Percentiles rank a stretch among this genome's conserved stretches.
These are phyloP conservation scores for Scyliorhinus canicula DNA, from an alignment of 2,797 vertebrate genomes.

Conservation along the genomic window DNA sequence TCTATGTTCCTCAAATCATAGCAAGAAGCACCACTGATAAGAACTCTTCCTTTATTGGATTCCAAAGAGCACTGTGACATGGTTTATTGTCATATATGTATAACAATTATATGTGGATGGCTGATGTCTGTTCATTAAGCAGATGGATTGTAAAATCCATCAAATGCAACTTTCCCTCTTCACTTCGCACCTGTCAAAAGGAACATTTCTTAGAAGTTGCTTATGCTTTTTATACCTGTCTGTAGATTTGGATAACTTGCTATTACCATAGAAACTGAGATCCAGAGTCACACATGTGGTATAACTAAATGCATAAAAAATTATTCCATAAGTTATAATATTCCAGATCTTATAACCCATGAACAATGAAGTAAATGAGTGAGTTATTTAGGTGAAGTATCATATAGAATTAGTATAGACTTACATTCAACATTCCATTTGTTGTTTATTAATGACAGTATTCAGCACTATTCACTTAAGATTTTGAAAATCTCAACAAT, in stretches of 20 bases:
- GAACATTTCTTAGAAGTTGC: background rate
- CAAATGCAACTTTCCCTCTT: background rate
- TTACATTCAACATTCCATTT: background rate
- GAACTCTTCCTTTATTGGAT: background rate
- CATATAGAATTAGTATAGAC: background rate
- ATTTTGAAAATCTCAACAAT: background rate
- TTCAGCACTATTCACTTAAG: background rate
- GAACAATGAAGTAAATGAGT: conserved; percentile 18
- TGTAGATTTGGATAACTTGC: conserved; percentile 22
- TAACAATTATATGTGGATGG: conserved; percentile 21
- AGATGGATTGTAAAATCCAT: conserved; percentile 3
- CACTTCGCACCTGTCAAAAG: background rate
- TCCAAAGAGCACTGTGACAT: background rate
- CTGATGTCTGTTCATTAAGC: conserved; percentile 2
- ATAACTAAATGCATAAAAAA: background rate
- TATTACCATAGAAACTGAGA: background rate
- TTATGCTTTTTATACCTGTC: background rate
- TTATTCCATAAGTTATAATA: conserved; percentile 18
- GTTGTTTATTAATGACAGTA: background rate
- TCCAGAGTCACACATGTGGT: background rate
- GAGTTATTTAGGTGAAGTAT: background rate
- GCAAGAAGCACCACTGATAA: background rate
- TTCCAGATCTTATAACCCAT: background rate
- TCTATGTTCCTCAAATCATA: background rate
- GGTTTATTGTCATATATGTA: background rate